Evolutionary conservation across 2,113 vertebrate species (phyloP).

Genomic region (Salvelinus fontinalis): DNA sequence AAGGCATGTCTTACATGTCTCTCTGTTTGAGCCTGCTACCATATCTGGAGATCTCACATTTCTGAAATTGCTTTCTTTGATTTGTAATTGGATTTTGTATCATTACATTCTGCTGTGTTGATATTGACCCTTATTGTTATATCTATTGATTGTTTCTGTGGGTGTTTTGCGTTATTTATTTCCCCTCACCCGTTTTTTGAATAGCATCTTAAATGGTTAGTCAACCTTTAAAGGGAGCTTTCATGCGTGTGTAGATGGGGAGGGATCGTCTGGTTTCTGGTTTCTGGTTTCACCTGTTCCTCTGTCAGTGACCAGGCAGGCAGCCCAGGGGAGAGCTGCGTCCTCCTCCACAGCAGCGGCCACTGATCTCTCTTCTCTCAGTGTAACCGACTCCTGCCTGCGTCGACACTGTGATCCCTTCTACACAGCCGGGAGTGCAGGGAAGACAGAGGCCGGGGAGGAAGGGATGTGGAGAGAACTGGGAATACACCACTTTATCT

Average conservation of each 20-base stretch:
- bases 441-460: constrained; percentile 28
- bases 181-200: not conserved
- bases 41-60: constrained; percentile 52
- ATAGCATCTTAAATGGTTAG: not conserved
- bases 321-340: not conserved
- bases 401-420: not conserved
- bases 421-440: not conserved
- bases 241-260: not conserved
- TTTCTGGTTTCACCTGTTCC: constrained; percentile 47
- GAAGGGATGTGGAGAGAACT: constrained; percentile 18
- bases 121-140: constrained; percentile 62
- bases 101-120: constrained; percentile 50
- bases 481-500: constrained; percentile 34
- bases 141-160: constrained; percentile 51
- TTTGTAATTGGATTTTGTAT: constrained; percentile 62
- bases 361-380: constrained; percentile 47
- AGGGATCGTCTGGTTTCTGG: constrained; percentile 39
- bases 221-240: not conserved
- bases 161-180: not conserved
- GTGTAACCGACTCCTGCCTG: constrained; percentile 13
- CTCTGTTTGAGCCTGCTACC: not conserved
- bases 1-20: constrained; percentile 48
- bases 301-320: not conserved
- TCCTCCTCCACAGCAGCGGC: not conserved
- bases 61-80: constrained; percentile 62